A percentile compares a stretch with the other conserved stretches of the same genome.
These are phyloP conservation scores for Tetramorium parvispinum DNA, from an alignment of 1,140 invertebrate genomes.

Conservation along the genomic window DNA sequence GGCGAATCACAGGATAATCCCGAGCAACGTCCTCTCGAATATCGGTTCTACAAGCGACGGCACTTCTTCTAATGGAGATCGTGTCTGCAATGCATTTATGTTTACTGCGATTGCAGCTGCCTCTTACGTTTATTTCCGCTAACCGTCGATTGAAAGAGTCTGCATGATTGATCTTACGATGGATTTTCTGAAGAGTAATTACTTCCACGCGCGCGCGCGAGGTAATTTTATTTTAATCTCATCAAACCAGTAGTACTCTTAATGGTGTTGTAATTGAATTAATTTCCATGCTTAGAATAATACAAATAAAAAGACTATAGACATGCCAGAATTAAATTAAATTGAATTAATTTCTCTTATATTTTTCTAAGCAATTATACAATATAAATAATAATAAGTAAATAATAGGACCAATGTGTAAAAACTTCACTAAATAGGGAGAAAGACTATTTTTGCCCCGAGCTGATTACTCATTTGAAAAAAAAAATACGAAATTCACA, in stretches of 20 bases:
- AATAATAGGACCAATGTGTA: too few relatives aligned
- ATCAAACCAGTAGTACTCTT: not conserved
- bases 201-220: not conserved
- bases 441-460: too few relatives aligned
- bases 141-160: not conserved
- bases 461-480: too few relatives aligned
- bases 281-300: not conserved
- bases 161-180: conserved; percentile 24
- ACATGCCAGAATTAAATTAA: not conserved
- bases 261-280: not conserved
- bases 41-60: conserved; percentile 56
- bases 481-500: too few relatives aligned
- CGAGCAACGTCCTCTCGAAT: conserved; percentile 29
- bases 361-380: too few relatives aligned
- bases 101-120: conserved; percentile 43
- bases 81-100: conserved; percentile 52
- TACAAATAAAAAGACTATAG: not conserved
- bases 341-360: not conserved
- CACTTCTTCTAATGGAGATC: conserved; percentile 54
- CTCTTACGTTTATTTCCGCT: conserved; percentile 23
- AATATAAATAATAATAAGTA: too few relatives aligned
- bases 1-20: conserved; percentile 52
- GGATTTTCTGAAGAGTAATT: not conserved
- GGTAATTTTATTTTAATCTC: not conserved
- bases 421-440: too few relatives aligned